Percentiles rank a stretch among this genome's conserved stretches.
These are phyloP conservation scores for Ylistrum balloti DNA, from an alignment of 1,140 invertebrate species.

Conservation along the genomic window DNA sequence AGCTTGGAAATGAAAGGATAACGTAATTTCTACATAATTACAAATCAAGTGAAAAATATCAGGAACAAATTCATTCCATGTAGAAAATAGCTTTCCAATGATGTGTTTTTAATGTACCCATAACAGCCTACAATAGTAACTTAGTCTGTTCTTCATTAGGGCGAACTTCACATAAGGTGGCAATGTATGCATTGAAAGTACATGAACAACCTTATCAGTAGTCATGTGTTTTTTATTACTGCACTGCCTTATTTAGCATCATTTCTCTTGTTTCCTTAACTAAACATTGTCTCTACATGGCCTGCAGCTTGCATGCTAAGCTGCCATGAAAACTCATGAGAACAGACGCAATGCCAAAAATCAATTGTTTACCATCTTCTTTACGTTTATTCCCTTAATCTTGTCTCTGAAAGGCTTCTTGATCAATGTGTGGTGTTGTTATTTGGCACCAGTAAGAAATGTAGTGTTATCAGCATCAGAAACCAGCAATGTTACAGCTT, in stretches of 20 bases:
- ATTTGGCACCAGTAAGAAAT: not conserved
- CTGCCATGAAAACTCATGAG: conserved; percentile 6
- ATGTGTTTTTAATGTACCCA: too few relatives aligned
- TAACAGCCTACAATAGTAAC: not conserved
- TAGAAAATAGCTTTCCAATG: too few relatives aligned
- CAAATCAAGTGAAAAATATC: too few relatives aligned
- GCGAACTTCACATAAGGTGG: not conserved
- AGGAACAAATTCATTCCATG: too few relatives aligned
- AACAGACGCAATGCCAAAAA: not conserved
- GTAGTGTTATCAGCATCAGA: not conserved
- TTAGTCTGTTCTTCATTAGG: not conserved
- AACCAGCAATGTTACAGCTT: not conserved
- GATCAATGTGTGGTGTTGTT: conserved; percentile 2
- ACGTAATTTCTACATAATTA: too few relatives aligned
- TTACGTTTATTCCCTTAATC: conserved; percentile 9
- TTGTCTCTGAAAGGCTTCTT: conserved; percentile 33
- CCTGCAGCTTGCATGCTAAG: conserved; percentile 23
- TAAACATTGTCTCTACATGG: not conserved
- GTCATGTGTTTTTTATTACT: conserved; percentile 5
- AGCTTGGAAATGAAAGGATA: too few relatives aligned
- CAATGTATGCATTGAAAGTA: not conserved
- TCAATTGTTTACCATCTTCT: not conserved
- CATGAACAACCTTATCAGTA: not conserved
- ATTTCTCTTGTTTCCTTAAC: conserved; percentile 6
- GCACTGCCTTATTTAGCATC: not conserved